phyloP scores from a whole-genome alignment of 2,797 vertebrate genomes.

The Sebastes minor region DNA sequence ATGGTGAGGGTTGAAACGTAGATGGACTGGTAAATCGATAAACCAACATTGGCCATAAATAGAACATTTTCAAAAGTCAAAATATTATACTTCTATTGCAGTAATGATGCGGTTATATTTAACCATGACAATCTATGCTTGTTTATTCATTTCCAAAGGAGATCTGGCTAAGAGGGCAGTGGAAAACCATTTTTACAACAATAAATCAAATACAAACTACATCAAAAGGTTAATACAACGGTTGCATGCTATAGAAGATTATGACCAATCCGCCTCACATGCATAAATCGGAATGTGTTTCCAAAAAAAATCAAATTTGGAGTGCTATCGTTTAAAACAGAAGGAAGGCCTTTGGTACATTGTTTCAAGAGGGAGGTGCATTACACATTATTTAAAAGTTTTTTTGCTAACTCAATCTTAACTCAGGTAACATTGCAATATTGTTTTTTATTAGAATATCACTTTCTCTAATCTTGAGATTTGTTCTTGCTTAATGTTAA shows the following conservation, averaged over 20 bases:
- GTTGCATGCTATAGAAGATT: background rate
- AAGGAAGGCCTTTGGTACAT: background rate
- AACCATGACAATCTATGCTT: too few relatives aligned
- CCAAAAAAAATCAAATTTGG: background rate
- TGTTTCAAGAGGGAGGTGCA: background rate
- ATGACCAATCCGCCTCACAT: background rate
- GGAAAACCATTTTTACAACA: background rate
- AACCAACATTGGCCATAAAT: too few relatives aligned
- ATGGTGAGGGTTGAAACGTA: too few relatives aligned
- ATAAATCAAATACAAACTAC: background rate
- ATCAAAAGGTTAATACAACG: background rate
- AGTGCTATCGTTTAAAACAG: background rate
- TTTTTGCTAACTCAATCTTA: background rate
- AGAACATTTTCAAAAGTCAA: too few relatives aligned
- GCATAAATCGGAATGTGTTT: background rate
- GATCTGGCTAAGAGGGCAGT: background rate
- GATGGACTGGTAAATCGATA: too few relatives aligned
- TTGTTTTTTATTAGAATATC: background rate
- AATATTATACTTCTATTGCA: too few relatives aligned
- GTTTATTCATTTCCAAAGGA: background rate
- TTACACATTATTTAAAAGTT: background rate
- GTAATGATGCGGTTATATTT: too few relatives aligned
- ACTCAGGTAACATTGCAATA: background rate
- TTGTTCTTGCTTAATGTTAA: background rate
- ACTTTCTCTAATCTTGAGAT: background rate